These are phyloP conservation scores for Eurystomus gularis DNA, from an alignment of 2,113 vertebrate genomes.

Conservation along the genomic window DNA sequence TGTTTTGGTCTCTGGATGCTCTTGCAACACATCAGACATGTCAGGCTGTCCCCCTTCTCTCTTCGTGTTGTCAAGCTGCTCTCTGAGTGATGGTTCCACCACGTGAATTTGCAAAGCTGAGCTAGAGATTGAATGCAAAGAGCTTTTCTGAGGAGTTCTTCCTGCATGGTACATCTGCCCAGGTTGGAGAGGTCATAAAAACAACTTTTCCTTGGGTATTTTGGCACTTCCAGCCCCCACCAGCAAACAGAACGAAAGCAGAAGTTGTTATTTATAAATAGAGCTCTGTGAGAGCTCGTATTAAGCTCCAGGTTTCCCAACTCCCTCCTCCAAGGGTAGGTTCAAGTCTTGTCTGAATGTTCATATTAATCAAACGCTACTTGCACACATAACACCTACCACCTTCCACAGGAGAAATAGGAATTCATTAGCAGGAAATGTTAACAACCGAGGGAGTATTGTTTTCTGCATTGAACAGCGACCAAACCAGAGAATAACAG, in stretches of 20 bases:
- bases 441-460: neutral
- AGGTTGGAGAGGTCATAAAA: neutral
- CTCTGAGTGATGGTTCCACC: neutral
- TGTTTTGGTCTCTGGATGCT: neutral
- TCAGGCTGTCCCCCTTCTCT: too few species aligned
- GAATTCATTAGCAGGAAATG: neutral
- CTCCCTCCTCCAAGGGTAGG: neutral
- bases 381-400: neutral
- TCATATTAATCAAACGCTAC: neutral
- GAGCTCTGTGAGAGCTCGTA: rapidly evolving
- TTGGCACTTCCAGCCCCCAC: neutral
- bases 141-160: neutral
- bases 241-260: neutral
- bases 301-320: neutral
- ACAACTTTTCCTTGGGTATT: neutral
- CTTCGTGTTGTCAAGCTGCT: neutral
- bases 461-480: neutral
- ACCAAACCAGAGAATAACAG: neutral
- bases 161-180: neutral
- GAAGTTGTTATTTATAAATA: neutral
- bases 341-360: neutral
- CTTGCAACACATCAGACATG: neutral
- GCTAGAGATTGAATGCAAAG: neutral
- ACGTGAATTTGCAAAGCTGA: neutral
- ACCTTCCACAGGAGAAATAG: neutral